Conservation (phyloP, 2,888 invertebrate species). For the Cantharis flavilabris region DNA sequence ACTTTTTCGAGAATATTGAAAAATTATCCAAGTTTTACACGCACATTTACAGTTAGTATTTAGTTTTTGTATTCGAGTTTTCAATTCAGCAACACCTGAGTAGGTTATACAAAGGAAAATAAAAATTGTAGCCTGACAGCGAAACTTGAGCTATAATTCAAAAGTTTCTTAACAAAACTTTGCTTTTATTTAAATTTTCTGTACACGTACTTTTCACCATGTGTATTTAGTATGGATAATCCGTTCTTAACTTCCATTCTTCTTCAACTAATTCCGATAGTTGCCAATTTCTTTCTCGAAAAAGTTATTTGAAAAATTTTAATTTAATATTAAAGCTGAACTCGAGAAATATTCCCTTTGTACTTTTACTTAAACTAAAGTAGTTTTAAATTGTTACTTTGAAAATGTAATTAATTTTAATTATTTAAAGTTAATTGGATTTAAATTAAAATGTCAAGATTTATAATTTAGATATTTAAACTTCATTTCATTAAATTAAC, state of each 20-base stretch:
- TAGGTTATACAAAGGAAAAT: background rate
- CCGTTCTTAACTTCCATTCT: background rate
- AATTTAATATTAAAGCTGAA: background rate
- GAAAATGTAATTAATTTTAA: background rate
- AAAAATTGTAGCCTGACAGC: background rate
- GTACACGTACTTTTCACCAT: constrained; percentile 4
- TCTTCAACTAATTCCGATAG: background rate
- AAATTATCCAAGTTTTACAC: background rate
- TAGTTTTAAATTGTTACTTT: background rate
- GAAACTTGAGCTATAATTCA: constrained; percentile 10
- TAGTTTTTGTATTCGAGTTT: background rate
- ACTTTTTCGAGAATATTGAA: background rate
- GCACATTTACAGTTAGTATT: background rate
- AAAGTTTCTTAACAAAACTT: constrained; percentile 7
- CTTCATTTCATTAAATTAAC: background rate
- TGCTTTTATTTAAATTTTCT: constrained; percentile 6
- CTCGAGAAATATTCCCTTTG: background rate
- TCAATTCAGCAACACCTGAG: background rate
- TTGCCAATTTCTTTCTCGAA: too few species aligned
- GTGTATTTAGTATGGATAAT: constrained; percentile 6
- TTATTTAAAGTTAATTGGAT: background rate
- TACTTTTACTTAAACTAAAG: background rate
- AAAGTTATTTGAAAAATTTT: background rate
- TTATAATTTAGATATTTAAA: background rate
- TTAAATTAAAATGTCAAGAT: background rate